Evolutionary conservation across 2,888 invertebrate species (phyloP), one percentile per base, ranked within the genome.

Genomic region (Tenodera sinensis): DNA sequence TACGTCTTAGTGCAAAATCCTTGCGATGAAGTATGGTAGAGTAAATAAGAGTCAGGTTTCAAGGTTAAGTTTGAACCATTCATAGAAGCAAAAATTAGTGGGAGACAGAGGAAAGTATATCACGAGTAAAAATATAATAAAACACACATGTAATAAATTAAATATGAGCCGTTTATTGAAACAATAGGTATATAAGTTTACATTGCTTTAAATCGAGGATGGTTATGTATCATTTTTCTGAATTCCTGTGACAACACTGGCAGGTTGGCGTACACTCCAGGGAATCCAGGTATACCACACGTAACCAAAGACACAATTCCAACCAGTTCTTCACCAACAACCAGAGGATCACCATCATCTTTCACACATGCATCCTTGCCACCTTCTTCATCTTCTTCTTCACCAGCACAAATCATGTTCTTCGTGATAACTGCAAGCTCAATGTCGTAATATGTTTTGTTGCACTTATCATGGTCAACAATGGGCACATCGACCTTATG

Each of bases 321-420:
- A 3, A 93, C 92, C 0, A 93, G 89, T 6, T 91, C 91, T 8
- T 91, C 91, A 0, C 91, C 87, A 7, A 90, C 89, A 9, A 91
- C 91, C 12, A 91, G 88, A 87, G 93, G 93, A 27, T 93, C 93
- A 90, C 93, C 93, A 3, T 93, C 93, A 89, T 93, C 93, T 89
- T 93, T 94, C 93, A 95, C 94, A 88, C 95, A 95, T 87, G 95
- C 94, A 91, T 95, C 95, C 87, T 94, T 94, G 6, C 94, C 94
- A 0, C 93, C 93, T 82, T 93, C n/a, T n/a, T n/a, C n/a, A n/a
- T n/a, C 93, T 82, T 93, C 93, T 27, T 15, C 28, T 30, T 42
- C 34, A 1, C 94, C 95, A 0, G 95, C 95, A 89, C 95, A 95
- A 91, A 95, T 94, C 95, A 95, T 95, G 34, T 94, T 93, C 20